Conservation (phyloP, 2,113 vertebrate genomes). For the Epinephelus cyanopodus region DNA sequence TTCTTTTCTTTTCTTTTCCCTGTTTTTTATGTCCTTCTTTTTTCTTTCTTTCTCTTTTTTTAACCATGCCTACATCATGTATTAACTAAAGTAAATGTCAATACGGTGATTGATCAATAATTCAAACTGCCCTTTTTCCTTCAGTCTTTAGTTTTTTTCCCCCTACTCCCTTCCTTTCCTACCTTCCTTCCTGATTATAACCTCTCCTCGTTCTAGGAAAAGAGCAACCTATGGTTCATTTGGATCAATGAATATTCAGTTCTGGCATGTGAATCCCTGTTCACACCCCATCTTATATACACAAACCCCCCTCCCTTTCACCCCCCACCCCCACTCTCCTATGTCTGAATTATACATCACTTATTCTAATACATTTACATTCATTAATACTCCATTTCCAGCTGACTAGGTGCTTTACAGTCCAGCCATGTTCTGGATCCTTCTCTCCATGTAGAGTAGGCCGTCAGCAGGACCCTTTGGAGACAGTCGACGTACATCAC, state of each 20-base stretch:
- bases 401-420: conserved; percentile 80
- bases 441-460: conserved; percentile 66
- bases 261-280: conserved; percentile 66
- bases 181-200: conserved; percentile 40
- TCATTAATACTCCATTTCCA: conserved; percentile 80
- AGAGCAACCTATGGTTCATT: conserved; percentile 56
- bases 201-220: conserved; percentile 44
- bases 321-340: conserved; percentile 7
- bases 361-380: conserved; percentile 83
- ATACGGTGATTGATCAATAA: conserved; percentile 66
- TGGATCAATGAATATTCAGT: conserved; percentile 77
- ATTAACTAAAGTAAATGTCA: conserved; percentile 68
- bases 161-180: conserved; percentile 13
- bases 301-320: conserved; percentile 45
- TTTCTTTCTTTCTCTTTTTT: not conserved
- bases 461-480: conserved; percentile 63
- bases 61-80: conserved; percentile 25
- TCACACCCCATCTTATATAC: conserved; percentile 67
- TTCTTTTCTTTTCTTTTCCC: conserved; percentile 21
- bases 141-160: conserved; percentile 26
- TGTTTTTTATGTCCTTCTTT: not conserved
- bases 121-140: conserved; percentile 58
- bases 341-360: conserved; percentile 81
- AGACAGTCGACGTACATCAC: conserved; percentile 62
- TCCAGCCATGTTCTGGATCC: conserved; percentile 59